Conservation (phyloP, 2,797 vertebrate genomes). For the Peromyscus eremicus region DNA sequence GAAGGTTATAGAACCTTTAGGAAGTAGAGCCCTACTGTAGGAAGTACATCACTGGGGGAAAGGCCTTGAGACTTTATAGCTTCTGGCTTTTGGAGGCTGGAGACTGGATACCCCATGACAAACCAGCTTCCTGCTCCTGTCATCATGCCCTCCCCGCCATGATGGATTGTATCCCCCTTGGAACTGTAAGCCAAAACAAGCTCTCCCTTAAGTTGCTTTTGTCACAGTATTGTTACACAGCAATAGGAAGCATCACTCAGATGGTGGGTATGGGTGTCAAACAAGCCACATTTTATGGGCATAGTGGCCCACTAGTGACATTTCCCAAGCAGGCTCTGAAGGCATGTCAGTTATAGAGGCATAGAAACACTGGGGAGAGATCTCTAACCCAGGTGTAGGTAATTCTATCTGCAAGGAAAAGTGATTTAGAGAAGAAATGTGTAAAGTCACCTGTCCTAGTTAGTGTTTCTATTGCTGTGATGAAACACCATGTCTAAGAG, state of each 20-base stretch:
- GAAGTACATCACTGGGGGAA: neutral
- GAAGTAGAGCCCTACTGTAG: neutral
- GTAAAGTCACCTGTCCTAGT: neutral
- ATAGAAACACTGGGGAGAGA: neutral
- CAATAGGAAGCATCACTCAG: neutral
- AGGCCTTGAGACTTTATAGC: neutral
- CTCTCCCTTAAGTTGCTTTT: neutral
- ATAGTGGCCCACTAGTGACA: neutral
- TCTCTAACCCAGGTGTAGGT: neutral
- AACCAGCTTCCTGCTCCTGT: neutral
- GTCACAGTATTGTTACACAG: neutral
- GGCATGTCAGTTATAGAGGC: neutral
- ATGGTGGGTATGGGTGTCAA: neutral
- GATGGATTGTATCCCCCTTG: neutral
- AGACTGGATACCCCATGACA: neutral
- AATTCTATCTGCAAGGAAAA: neutral
- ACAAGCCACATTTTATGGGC: neutral
- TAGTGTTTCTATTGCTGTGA: neutral
- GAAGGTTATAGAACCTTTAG: neutral
- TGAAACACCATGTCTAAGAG: neutral
- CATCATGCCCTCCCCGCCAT: neutral
- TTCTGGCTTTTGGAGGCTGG: neutral
- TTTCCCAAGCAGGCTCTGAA: neutral
- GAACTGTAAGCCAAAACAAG: neutral
- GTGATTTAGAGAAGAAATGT: neutral